phyloP scores from a whole-genome alignment of 1,140 invertebrate genomes.

The Saccostrea echinata region DNA sequence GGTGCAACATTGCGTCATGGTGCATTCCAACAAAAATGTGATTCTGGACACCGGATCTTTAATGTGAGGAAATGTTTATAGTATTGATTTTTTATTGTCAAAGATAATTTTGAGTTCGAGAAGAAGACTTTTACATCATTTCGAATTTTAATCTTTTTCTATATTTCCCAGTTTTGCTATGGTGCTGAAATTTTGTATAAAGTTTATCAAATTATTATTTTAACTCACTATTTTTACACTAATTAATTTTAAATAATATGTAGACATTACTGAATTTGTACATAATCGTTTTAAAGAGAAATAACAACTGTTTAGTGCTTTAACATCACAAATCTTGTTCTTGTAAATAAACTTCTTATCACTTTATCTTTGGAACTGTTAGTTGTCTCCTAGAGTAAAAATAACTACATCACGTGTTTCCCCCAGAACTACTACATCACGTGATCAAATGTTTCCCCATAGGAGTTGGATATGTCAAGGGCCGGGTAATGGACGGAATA shows the following conservation, averaged over 20 bases:
- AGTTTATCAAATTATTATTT: constrained; percentile 16
- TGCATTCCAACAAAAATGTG: neutral
- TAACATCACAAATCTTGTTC: neutral
- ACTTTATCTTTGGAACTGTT: neutral
- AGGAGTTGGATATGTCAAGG: too few relatives aligned
- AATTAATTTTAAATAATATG: neutral
- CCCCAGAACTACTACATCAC: too few relatives aligned
- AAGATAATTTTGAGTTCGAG: neutral
- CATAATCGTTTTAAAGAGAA: neutral
- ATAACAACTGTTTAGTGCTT: constrained; percentile 13
- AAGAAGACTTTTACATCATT: neutral
- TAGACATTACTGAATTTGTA: constrained; percentile 21
- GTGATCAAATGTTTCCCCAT: too few relatives aligned
- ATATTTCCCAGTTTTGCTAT: neutral
- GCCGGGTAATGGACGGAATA: too few relatives aligned
- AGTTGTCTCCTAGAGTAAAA: too few relatives aligned
- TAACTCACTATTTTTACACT: neutral
- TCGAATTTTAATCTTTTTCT: neutral
- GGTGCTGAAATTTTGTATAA: neutral
- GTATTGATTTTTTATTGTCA: neutral
- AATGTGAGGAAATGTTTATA: neutral
- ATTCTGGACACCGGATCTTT: neutral
- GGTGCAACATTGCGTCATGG: neutral
- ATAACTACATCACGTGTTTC: too few relatives aligned
- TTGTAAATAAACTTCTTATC: constrained; percentile 8